These are phyloP conservation scores for Sialis lutaria DNA, from an alignment of 2,888 invertebrate species.

Conservation along the genomic window DNA sequence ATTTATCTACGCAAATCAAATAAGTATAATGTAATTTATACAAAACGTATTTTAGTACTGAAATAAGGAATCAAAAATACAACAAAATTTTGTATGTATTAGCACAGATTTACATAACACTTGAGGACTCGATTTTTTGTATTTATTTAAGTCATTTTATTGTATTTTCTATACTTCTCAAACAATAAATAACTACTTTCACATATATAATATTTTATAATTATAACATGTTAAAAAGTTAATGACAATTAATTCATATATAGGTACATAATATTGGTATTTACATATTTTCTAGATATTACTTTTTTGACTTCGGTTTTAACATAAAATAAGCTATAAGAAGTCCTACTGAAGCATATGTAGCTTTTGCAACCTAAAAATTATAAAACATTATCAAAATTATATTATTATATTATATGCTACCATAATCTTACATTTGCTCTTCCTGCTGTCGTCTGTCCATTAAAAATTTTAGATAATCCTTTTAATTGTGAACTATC, in stretches of 20 bases:
- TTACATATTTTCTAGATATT: background rate
- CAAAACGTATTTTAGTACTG: too few relatives aligned
- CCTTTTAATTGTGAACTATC: background rate
- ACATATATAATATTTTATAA: background rate
- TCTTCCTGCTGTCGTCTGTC: conserved; percentile 2
- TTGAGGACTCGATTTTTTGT: too few relatives aligned
- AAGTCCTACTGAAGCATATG: conserved; percentile 3
- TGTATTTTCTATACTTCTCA: background rate
- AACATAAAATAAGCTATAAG: conserved; percentile 3
- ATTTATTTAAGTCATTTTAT: background rate
- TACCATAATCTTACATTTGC: conserved; percentile 3
- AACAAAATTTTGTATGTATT: too few relatives aligned
- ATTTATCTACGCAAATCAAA: too few relatives aligned
- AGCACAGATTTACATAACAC: too few relatives aligned
- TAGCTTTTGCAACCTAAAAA: conserved; percentile 6
- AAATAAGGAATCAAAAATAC: too few relatives aligned
- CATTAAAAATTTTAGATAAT: conserved; percentile 5
- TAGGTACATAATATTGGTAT: background rate
- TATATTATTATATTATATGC: background rate
- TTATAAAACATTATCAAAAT: background rate
- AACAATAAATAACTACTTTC: background rate
- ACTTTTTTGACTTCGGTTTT: conserved; percentile 5
- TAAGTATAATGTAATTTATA: too few relatives aligned
- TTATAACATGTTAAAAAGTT: background rate
- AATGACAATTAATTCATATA: background rate